Evolutionary conservation across 1,140 invertebrate species (phyloP).

Genomic region (Samia ricini): DNA sequence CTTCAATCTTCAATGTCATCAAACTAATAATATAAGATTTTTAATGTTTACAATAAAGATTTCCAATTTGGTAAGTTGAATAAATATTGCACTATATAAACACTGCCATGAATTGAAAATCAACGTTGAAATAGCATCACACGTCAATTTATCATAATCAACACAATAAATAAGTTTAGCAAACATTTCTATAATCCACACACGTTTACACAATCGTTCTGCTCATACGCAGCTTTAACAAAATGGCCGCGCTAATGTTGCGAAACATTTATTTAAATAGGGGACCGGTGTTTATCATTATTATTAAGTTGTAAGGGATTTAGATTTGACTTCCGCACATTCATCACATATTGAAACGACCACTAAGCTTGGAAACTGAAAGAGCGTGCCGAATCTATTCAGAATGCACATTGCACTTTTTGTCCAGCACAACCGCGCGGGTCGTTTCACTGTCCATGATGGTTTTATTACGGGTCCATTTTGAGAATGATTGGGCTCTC

Average conservation of each 20-base stretch:
- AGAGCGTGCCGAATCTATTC: constrained; percentile 69
- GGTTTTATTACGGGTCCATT: constrained; percentile 67
- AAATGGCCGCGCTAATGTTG: constrained; percentile 61
- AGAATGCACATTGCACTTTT: constrained; percentile 46
- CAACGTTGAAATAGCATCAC: constrained; percentile 18
- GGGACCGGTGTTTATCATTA: constrained; percentile 64
- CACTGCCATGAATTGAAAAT: neutral
- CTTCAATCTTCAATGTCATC: no score
- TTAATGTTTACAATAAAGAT: neutral
- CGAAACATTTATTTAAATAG: constrained; percentile 62
- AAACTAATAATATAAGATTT: no score
- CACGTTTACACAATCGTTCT: constrained; percentile 33
- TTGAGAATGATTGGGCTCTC: constrained; percentile 49
- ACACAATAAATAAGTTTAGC: constrained; percentile 55
- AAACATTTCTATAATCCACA: constrained; percentile 55
- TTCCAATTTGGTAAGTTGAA: neutral
- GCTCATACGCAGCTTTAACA: constrained; percentile 44
- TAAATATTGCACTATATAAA: neutral
- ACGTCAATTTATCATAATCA: constrained; percentile 46
- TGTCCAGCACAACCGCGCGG: neutral
- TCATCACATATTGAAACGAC: constrained; percentile 37
- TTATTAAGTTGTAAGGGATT: constrained; percentile 68
- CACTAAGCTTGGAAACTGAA: neutral
- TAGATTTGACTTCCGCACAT: constrained; percentile 61
- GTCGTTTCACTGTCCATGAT: constrained; percentile 41